Percentiles rank a stretch among this genome's conserved stretches.
These are phyloP conservation scores for Drosophila neonasuta DNA, from an alignment of 2,888 invertebrate species.

Conservation along the genomic window DNA sequence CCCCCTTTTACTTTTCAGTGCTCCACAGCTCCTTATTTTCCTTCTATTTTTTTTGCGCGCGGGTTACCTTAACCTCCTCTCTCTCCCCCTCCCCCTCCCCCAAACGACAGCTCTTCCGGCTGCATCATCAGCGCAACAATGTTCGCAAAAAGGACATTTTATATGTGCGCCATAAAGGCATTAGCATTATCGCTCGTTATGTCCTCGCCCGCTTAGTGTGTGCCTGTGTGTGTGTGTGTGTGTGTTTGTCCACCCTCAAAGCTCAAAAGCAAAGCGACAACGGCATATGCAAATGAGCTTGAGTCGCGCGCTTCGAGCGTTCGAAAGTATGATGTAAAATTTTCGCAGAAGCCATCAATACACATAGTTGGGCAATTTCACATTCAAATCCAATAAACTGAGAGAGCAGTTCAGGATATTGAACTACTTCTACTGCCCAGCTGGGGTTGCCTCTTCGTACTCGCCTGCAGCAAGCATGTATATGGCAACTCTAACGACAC, in stretches of 20 bases:
- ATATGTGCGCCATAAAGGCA: conserved; percentile 76
- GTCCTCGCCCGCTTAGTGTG: conserved; percentile 46
- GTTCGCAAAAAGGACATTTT: conserved; percentile 78
- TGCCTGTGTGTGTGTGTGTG: conserved; percentile 1
- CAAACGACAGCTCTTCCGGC: conserved; percentile 23
- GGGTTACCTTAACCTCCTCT: conserved; percentile 41
- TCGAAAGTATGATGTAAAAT: conserved; percentile 24
- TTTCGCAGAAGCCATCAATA: conserved; percentile 70
- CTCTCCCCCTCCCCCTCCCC: background rate
- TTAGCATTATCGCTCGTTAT: conserved; percentile 80
- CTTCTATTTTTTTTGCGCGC: background rate
- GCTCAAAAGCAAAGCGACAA: conserved; percentile 39
- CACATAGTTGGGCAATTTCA: conserved; percentile 61
- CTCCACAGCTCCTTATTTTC: conserved; percentile 24
- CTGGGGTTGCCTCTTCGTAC: conserved; percentile 36
- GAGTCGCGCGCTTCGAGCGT: conserved; percentile 14
- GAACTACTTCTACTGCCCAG: conserved; percentile 51
- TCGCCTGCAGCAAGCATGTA: conserved; percentile 7
- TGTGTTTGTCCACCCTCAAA: conserved; percentile 56
- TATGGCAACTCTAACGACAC: conserved; percentile 13
- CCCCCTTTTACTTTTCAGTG: conserved; percentile 32
- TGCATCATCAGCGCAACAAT: conserved; percentile 66
- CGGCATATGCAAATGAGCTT: conserved; percentile 71
- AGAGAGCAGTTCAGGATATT: conserved; percentile 42
- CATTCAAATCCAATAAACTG: conserved; percentile 72